Evolutionary conservation across 2,797 vertebrate species (phyloP).

Genomic region (Alca torda): DNA sequence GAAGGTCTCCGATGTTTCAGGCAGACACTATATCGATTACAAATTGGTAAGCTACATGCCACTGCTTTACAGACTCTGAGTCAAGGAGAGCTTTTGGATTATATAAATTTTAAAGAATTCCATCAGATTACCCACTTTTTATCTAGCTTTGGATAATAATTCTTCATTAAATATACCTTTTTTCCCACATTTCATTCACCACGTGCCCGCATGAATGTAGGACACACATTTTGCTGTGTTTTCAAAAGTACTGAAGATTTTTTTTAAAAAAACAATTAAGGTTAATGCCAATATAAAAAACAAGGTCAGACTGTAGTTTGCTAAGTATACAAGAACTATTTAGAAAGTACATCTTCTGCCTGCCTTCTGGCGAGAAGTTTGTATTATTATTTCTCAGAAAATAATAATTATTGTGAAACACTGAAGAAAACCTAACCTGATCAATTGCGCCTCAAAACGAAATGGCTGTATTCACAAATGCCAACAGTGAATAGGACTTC

Average conservation of each 20-base stretch:
- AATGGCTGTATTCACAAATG: not conserved
- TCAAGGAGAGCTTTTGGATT: not conserved
- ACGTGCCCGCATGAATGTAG: not conserved
- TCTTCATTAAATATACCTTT: not conserved
- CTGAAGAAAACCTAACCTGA: not conserved
- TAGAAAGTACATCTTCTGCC: not conserved
- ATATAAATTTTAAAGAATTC: not conserved
- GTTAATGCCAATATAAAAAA: not conserved
- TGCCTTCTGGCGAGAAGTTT: not conserved
- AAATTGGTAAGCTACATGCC: not conserved
- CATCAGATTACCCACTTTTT: not conserved
- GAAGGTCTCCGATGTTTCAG: not conserved
- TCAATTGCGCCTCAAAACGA: not conserved
- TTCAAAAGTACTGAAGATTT: not conserved
- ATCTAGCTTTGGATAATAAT: not conserved
- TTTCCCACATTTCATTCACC: not conserved
- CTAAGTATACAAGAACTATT: not conserved
- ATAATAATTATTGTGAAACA: not conserved
- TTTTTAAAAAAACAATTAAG: not conserved
- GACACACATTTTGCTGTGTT: not conserved
- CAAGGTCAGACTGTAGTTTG: not conserved
- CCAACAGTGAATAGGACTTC: not conserved
- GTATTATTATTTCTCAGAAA: not conserved
- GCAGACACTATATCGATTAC: not conserved
- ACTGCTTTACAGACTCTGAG: not conserved